Conservation (phyloP, 2,888 invertebrate genomes). For the Phragmatobia fuliginosa region DNA sequence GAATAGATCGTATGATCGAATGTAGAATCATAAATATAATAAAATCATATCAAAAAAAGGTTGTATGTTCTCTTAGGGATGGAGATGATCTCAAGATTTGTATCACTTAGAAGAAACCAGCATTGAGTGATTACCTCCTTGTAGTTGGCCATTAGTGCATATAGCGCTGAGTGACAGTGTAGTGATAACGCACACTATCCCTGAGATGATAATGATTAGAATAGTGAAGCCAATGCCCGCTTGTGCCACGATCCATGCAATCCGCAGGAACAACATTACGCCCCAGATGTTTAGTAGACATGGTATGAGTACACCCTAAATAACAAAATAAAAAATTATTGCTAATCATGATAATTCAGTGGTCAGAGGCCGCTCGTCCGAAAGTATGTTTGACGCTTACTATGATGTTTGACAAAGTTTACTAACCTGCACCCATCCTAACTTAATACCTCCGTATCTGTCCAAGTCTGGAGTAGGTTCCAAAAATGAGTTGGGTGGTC, state of each 20-base stretch:
- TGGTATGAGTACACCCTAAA: slow-evolving; percentile 93
- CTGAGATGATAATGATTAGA: slow-evolving; percentile 81
- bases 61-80: too few relatives aligned
- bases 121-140: slow-evolving; percentile 91
- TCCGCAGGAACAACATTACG: slow-evolving; percentile 98
- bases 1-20: too few relatives aligned
- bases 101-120: background rate
- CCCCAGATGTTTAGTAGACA: slow-evolving; percentile 99
- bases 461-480: slow-evolving; percentile 61
- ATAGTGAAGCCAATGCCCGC: slow-evolving; percentile 92
- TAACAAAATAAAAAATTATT: background rate
- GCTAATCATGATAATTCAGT: too few relatives aligned
- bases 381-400: too few relatives aligned
- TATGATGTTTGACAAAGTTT: too few relatives aligned
- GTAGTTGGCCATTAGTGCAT: slow-evolving; percentile 98
- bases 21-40: too few relatives aligned
- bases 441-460: slow-evolving; percentile 87
- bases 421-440: slow-evolving; percentile 92
- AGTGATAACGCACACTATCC: slow-evolving; percentile 91
- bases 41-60: too few relatives aligned
- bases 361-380: too few relatives aligned
- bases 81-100: background rate
- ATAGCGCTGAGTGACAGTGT: slow-evolving; percentile 95
- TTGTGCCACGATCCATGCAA: slow-evolving; percentile 98
- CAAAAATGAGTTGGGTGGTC: slow-evolving; percentile 10